Evolutionary conservation across 92 coral and sea anemone genomes (phyloP).

Genomic region (Phenganax stokvisi): DNA sequence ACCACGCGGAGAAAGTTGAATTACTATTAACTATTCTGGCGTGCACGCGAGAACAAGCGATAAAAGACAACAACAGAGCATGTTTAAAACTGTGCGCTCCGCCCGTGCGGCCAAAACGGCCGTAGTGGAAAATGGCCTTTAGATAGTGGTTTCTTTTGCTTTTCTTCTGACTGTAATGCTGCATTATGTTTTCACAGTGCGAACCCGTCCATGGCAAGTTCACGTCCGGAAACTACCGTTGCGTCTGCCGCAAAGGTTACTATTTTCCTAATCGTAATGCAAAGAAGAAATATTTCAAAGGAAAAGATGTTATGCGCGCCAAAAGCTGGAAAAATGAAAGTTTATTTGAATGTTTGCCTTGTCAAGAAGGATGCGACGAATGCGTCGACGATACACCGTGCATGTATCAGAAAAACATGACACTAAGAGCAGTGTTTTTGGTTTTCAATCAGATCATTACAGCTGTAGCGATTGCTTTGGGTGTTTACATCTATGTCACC

Average conservation of each 20-base stretch:
- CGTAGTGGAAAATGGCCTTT: too few species aligned
- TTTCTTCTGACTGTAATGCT: too few species aligned
- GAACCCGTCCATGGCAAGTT: slow-evolving; percentile 75
- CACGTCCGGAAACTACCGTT: slow-evolving; percentile 83
- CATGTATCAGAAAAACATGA: slow-evolving; percentile 42
- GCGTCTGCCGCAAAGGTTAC: slow-evolving; percentile 72
- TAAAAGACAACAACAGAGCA: too few species aligned
- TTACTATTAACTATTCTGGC: too few species aligned
- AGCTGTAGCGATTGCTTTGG: slow-evolving; percentile 57
- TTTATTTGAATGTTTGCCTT: slow-evolving; percentile 62
- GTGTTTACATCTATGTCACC: slow-evolving; percentile 46
- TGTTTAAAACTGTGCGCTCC: too few species aligned
- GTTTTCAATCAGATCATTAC: slow-evolving; percentile 49
- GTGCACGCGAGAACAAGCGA: too few species aligned
- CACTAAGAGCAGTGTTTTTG: slow-evolving; percentile 53
- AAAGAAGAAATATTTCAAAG: slow-evolving; percentile 59
- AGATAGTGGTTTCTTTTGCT: too few species aligned
- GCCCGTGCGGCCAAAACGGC: too few species aligned
- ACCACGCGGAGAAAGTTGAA: too few species aligned
- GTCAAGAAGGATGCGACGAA: slow-evolving; percentile 81
- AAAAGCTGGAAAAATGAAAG: slow-evolving; percentile 51
- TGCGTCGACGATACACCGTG: slow-evolving; percentile 71
- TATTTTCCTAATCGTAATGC: slow-evolving; percentile 57
- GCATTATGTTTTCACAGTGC: slow-evolving; percentile 54
- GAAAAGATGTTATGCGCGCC: slow-evolving; percentile 63